phyloP scores from a whole-genome alignment of 2,888 invertebrate genomes.

The Drepana falcataria region DNA sequence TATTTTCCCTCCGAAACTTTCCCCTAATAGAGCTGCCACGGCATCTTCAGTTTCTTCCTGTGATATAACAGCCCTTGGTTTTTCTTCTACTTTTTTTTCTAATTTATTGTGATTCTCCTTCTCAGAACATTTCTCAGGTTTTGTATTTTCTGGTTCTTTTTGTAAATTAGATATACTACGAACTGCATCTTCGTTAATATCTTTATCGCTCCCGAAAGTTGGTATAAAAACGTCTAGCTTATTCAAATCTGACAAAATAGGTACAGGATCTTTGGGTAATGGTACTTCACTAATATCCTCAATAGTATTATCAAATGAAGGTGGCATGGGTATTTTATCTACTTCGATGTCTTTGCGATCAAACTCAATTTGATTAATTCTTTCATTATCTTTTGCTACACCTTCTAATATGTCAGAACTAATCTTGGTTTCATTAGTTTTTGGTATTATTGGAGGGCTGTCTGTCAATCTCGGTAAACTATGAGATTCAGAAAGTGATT shows the following conservation, averaged over 20 bases:
- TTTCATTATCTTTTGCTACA: constrained; percentile 29
- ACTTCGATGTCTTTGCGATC: constrained; percentile 51
- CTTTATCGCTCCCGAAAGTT: constrained; percentile 70
- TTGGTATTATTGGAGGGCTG: constrained; percentile 70
- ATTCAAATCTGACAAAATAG: constrained; percentile 31
- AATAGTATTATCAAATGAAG: constrained; percentile 53
- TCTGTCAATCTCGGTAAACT: constrained; percentile 83
- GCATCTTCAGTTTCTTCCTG: constrained; percentile 96
- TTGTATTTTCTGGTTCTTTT: constrained; percentile 38
- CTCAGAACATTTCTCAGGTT: constrained; percentile 43
- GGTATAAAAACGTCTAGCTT: constrained; percentile 81
- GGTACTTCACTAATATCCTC: constrained; percentile 72
- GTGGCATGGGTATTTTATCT: constrained; percentile 65
- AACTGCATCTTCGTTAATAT: constrained; percentile 87
- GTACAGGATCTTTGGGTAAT: constrained; percentile 48
- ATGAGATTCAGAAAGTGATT: constrained; percentile 71
- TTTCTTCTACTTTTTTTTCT: constrained; percentile 83
- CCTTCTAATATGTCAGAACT: constrained; percentile 16
- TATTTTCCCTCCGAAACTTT: constrained; percentile 86
- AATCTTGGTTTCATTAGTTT: constrained; percentile 34
- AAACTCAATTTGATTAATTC: constrained; percentile 29
- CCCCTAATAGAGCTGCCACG: constrained; percentile 91
- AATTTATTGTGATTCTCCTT: constrained; percentile 53
- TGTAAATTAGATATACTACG: constrained; percentile 84
- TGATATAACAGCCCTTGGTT: constrained; percentile 89